These are phyloP conservation scores for Lepidocyrtinus sp. DNA, from an alignment of 2,888 invertebrate genomes.

Conservation along the genomic window DNA sequence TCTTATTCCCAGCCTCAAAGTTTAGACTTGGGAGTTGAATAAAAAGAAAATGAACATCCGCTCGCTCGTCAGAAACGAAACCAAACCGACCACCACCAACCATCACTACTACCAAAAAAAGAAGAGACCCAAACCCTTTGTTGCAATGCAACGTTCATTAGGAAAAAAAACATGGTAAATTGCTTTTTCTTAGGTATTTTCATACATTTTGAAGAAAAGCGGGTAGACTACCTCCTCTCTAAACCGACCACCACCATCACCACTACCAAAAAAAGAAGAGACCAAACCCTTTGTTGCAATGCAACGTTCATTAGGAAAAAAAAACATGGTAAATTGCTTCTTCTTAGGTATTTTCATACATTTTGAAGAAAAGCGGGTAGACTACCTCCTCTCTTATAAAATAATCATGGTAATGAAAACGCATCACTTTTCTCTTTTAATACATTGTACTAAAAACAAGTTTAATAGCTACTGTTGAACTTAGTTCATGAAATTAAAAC, in stretches of 20 bases:
- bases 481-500: slow-evolving; percentile 6
- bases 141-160: not conserved
- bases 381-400: not conserved
- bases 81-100: not conserved
- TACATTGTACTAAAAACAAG: slow-evolving; percentile 13
- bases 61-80: not conserved
- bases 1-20: slow-evolving; percentile 3
- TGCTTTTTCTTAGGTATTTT: slow-evolving; percentile 5
- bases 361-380: not conserved
- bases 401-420: slow-evolving; percentile 5
- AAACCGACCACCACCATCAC: too few species aligned
- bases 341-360: slow-evolving; percentile 13
- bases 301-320: not conserved
- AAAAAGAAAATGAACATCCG: slow-evolving; percentile 8
- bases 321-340: not conserved
- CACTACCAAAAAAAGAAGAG: too few species aligned
- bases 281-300: too few species aligned
- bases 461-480: not conserved
- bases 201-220: not conserved
- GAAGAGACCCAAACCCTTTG: slow-evolving; percentile 8
- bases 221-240: not conserved
- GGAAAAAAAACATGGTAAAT: not conserved
- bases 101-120: not conserved
- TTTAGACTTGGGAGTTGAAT: not conserved
- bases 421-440: slow-evolving; percentile 5